Conservation (phyloP, 2,888 invertebrate genomes). For the Trichacis sp. region DNA sequence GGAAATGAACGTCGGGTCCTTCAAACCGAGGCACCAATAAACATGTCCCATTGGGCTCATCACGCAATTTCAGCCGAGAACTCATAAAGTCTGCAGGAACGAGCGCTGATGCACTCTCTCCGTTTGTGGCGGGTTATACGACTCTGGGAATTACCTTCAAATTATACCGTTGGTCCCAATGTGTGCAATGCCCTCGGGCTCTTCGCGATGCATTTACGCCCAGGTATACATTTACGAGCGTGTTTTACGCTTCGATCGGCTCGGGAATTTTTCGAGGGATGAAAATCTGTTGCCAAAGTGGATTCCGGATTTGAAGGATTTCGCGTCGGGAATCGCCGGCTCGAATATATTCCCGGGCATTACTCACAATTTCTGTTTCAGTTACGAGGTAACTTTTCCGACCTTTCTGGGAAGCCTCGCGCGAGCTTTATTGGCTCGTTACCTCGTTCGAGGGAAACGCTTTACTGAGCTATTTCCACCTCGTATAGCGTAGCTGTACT, state of each 20-base stretch:
- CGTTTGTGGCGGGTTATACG: conserved; percentile 59
- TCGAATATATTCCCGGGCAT: conserved; percentile 7
- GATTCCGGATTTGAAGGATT: not conserved
- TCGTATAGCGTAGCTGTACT: conserved; percentile 6
- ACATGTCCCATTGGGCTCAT: conserved; percentile 29
- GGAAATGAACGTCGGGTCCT: not conserved
- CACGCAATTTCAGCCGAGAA: conserved; percentile 54
- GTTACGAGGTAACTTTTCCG: conserved; percentile 17
- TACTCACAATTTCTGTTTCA: conserved; percentile 15
- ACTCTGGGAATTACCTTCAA: conserved; percentile 63
- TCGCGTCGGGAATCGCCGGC: not conserved
- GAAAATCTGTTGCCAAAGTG: too few species aligned
- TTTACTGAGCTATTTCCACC: conserved; percentile 24
- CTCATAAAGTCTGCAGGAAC: conserved; percentile 61
- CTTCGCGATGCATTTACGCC: conserved; percentile 52
- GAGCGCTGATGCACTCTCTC: conserved; percentile 52
- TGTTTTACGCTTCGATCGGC: not conserved
- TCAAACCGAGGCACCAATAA: not conserved
- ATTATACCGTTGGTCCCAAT: conserved; percentile 61
- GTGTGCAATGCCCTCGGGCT: conserved; percentile 54
- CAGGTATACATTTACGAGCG: conserved; percentile 35
- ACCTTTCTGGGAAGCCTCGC: conserved; percentile 22
- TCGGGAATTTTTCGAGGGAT: not conserved
- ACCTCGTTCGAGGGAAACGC: conserved; percentile 23
- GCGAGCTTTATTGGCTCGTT: conserved; percentile 21